Evolutionary conservation across 92 coral and sea anemone species (phyloP), one percentile per base, ranked within the genome.

Genomic region (Bergia puertoricense): DNA sequence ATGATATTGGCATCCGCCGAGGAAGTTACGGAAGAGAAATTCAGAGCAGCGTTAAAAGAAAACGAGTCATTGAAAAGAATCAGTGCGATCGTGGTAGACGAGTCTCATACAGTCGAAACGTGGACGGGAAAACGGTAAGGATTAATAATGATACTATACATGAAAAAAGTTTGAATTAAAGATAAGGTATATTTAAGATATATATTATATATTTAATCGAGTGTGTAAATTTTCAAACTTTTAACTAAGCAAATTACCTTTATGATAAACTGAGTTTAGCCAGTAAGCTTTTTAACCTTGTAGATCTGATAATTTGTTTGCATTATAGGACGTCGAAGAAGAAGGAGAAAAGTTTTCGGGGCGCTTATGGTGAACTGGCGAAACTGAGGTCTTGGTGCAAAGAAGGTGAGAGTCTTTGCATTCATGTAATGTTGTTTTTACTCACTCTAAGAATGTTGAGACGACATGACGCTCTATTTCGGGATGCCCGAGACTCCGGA

Each of bases 21-120:
- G 65, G 45, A 65, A 30, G 65, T 56, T 56, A 56, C 65, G 65
- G 65, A 56, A 77, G 81, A 43, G 81, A 43, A n/a, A 77, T 77
- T 77, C 56, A 43, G 81, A 50, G 76, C 76, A 36, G 76, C 74
- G 6, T 69, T 69, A n/a, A 69, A 69, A 13, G 74, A 69, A 69
- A 69, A 69, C 36, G 74, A 69, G 74, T 69, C 74, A n/a, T n/a
- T 69, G 74, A 69, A 69, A 69, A 69, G 74, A n/a, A 69, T 69
- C 74, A 69, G 74, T 69, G 74, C 22, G n/a, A n/a, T n/a, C n/a
- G 74, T n/a, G 36, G 74, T 69, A 56, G 65, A 56, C 65, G 65
- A 56, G 15, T 56, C 65, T 15, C 65, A 56, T 15, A 56, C 15
- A 56, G 65, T 56, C 15, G 65, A 56, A 56, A 56, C 79, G 44